These are phyloP conservation scores for Hafferia zeledoni DNA, from an alignment of 2,797 vertebrate species.

Conservation along the genomic window DNA sequence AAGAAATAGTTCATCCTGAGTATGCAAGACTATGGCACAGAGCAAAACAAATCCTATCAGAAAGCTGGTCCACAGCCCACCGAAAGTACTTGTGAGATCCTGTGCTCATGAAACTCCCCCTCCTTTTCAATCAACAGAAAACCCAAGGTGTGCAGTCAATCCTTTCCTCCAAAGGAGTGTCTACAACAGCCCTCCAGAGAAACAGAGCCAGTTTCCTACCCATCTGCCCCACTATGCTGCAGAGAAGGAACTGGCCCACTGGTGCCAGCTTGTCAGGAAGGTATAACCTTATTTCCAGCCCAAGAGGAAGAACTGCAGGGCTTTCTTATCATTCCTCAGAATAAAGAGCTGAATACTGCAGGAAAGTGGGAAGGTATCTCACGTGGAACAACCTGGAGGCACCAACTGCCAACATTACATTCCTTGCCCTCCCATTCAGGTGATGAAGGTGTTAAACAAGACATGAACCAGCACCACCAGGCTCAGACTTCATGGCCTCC, in stretches of 20 bases:
- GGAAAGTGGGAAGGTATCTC: neutral
- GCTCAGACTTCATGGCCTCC: neutral
- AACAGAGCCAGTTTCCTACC: neutral
- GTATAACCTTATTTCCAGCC: neutral
- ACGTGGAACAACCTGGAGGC: neutral
- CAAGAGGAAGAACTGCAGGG: neutral
- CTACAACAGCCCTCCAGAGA: neutral
- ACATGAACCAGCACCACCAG: neutral
- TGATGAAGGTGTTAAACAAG: neutral
- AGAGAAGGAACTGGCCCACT: neutral
- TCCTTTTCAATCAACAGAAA: neutral
- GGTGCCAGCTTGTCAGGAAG: neutral
- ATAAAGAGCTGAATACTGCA: neutral
- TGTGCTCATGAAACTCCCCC: neutral
- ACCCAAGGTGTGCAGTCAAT: neutral
- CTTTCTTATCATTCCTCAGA: neutral
- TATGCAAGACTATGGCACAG: neutral
- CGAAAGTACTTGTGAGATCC: neutral
- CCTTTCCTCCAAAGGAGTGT: neutral
- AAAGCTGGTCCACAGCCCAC: neutral
- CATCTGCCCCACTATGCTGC: neutral
- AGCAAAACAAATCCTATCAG: neutral
- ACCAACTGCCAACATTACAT: neutral
- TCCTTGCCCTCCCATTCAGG: neutral
- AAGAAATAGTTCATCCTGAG: constrained; percentile 9